Base-by-base conservation (phyloP, 1,140 invertebrate species). In the Drosophila eugracilis region DNA sequence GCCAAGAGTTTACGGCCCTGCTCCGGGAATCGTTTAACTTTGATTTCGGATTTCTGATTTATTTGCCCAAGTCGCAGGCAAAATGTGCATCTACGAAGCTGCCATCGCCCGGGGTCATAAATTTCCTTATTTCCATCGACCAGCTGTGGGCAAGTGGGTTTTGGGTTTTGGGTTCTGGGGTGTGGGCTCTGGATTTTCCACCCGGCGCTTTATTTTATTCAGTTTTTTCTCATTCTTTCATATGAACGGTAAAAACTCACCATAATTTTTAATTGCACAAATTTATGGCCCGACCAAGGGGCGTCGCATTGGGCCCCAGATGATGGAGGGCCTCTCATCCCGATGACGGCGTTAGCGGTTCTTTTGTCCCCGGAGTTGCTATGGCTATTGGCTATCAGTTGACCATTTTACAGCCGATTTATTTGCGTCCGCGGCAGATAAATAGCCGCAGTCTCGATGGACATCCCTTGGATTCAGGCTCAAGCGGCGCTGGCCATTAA, bases 201-300 rank as follows among this genome's bases (percentile, higher is more conserved):
- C 42, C 42, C 34, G 14, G 5, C 58, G 37, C 39, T 30, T n/a
- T n/a, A n/a, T n/a, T n/a, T n/a, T n/a, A n/a, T n/a, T n/a, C 30
- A n/a, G n/a, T 14, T 62, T 62, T 39, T 62, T 39, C 45, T 37
- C 52, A n/a, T 55, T 58, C 21, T 45, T 14, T 53, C 52, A 69
- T 73, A 79, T 73, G 39, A 76, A 73, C 73, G 57, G 77, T 81
- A 85, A 85, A 85, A 86, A 81, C 81, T 85, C 77, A 77, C 42
- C 77, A 85, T 85, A 80, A 81, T 81, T 85, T 85, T 85, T 86
- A 85, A 85, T 85, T 85, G 81, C 78, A 85, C 59, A 81, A 77
- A 85, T 85, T 85, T 85, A 85, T 85, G 77, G 47, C 60, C 59
- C 37, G 58, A 44, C 58, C 52, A 65, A 34, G 69, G 45, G 72